These are phyloP conservation scores for Macrotis lagotis DNA, from an alignment of 2,113 vertebrate species.

Conservation along the genomic window DNA sequence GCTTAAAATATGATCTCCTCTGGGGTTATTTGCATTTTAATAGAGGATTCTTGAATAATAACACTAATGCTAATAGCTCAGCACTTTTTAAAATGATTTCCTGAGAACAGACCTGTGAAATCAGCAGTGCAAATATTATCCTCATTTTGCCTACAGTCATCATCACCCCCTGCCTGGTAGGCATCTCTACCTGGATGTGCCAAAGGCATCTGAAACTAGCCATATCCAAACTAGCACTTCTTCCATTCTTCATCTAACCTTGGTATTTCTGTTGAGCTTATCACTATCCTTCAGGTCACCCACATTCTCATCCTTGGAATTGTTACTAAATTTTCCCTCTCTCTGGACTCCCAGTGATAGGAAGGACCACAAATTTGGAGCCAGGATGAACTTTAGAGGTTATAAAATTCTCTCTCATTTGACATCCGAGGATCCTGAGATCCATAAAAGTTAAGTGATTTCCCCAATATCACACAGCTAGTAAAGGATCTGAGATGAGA, in stretches of 20 bases:
- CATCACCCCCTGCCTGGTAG: neutral
- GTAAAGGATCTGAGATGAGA: neutral
- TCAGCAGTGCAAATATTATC: neutral
- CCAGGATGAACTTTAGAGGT: neutral
- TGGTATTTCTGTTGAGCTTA: neutral
- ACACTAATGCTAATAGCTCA: neutral
- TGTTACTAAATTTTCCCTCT: neutral
- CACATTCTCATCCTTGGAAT: neutral
- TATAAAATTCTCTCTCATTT: neutral
- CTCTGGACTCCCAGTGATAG: neutral
- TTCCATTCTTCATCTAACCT: neutral
- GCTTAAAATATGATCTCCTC: neutral
- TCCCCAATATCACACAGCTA: neutral
- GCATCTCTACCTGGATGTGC: neutral
- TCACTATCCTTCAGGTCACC: neutral
- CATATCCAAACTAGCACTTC: neutral
- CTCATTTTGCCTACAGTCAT: neutral
- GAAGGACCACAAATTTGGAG: neutral
- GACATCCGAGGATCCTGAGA: neutral
- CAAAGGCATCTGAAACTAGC: neutral
- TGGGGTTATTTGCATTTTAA: neutral
- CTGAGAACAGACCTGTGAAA: neutral
- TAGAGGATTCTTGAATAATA: neutral
- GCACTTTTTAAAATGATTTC: neutral
- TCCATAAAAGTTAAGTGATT: neutral